phyloP scores from a whole-genome alignment of 2,113 vertebrate species.

The Dryoscopus gambensis region DNA sequence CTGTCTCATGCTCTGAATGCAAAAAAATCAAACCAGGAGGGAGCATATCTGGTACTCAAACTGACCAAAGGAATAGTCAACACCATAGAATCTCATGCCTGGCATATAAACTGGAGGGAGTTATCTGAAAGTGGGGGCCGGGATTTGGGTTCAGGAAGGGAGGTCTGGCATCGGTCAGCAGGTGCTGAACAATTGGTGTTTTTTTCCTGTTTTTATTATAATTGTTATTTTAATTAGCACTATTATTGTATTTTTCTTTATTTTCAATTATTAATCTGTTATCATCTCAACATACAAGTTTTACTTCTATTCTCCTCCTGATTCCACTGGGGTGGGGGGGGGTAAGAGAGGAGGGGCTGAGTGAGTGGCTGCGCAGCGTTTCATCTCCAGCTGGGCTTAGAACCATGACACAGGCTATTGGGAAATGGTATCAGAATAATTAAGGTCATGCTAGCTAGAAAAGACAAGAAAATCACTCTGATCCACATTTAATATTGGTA shows the following conservation, averaged over 20 bases:
- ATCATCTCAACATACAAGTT: neutral
- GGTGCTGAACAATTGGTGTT: neutral
- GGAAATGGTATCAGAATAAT: neutral
- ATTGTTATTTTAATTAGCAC: neutral
- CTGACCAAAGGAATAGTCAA: neutral
- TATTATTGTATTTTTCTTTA: neutral
- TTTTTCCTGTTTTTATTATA: neutral
- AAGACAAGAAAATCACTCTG: neutral
- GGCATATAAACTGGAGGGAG: neutral
- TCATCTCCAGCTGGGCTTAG: neutral
- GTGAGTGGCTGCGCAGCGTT: neutral
- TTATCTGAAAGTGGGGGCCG: neutral
- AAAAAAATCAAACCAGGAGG: neutral
- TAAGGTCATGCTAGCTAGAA: neutral
- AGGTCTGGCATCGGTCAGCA: rapidly evolving
- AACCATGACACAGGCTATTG: neutral
- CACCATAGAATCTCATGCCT: neutral
- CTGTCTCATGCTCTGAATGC: neutral
- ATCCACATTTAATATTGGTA: neutral
- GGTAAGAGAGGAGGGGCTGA: neutral
- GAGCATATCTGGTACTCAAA: neutral
- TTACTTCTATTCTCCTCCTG: neutral
- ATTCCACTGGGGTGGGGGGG: neutral
- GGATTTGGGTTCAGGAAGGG: neutral
- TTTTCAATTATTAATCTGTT: neutral